Evolutionary conservation across 2,888 invertebrate genomes (phyloP), one percentile per base, ranked within the genome.

Genomic region (Orthosia cruda): DNA sequence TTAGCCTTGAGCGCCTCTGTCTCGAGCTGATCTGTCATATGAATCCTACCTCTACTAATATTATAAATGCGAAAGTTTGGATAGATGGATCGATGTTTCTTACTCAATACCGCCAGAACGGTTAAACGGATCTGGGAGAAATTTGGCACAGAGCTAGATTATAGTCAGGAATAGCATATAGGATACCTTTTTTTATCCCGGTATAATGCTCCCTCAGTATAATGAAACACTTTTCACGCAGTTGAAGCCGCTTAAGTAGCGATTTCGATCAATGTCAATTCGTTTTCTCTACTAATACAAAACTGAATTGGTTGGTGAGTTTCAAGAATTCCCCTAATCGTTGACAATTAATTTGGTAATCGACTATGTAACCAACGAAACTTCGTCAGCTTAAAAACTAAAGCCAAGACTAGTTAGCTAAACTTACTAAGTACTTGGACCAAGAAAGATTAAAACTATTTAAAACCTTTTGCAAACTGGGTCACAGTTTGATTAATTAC

Each of bases 401-500:
- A 54, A 67, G 26, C 13, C 9, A 49, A 72, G 18, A 62, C 62
- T 52, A 61, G 45, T 61, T 49, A 57, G 50, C 15, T 12, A 52
- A 55, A 26, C 12, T 52, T 15, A 64, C 15, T 64, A 11, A 68
- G 45, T 20, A 26, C n/a, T 64, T 65, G 26, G 13, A 50, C 16
- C 4, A 52, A 45, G 23, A 71, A 26, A 54, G 15, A 59, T 79
- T 79, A 49, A 59, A 64, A 54, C 13, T 1, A 18, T 71, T 79
- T 79, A 49, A 59, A 64, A 54, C 13, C 2, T n/a, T 71, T 71
- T 54, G 49, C 5, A 26, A 45, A n/a, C 55, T 55, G 55, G 16
- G 50, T 47, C 45, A 47, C 26, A 59, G 58, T 64, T 64, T 68
- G 50, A 72, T 79, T 61, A 50, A 80, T 80, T 50, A 64, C 59